Evolutionary conservation across 2,797 vertebrate species (phyloP), one percentile per base, ranked within the genome.

Genomic region (Myotis myotis): DNA sequence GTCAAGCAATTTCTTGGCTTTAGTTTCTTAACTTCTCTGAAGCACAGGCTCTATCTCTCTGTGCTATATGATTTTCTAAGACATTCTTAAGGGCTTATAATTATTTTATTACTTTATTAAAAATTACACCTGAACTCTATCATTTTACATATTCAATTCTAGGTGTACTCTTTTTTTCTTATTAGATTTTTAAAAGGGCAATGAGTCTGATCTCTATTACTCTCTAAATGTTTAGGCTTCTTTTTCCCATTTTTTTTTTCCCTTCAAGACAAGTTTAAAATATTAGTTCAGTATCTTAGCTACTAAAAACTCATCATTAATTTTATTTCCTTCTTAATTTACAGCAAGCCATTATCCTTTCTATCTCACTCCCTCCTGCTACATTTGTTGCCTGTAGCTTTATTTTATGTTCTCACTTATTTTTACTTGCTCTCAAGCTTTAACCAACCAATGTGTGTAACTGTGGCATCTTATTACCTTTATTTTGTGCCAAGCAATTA

Each of bases 281-380:
- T 96, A 95, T 86, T 95, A 95, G 70, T 57, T 96, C 51, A 80
- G 87, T 95, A 85, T 55, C 28, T 86, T 87, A 64, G 36, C 70
- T 97, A 76, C 89, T 96, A 96, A 95, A 96, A 90, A n/a, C 71
- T 89, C 89, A 92, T 92, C 70, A 95, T 93, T 96, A 97, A 95
- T 94, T 97, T 97, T 95, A 90, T 95, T 95, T 91, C 38, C 55
- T 3, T 90, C 66, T 38, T 90, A 96, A 92, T 87, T 96, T 96
- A 95, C 93, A 95, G 72, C 25, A 75, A 41, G 41, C 41, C 64
- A 80, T 96, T 94, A 93, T 66, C 82, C 36, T 80, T 94, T 16
- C 38, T 70, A 23, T 83, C 71, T 90, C n/a, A 62, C 79, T 95
- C 41, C 16, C 36, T 96, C 93, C 84, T 90, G 78, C 74, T 83